Conservation (phyloP, 1,140 invertebrate species). For the Drosophila pallidifrons region DNA sequence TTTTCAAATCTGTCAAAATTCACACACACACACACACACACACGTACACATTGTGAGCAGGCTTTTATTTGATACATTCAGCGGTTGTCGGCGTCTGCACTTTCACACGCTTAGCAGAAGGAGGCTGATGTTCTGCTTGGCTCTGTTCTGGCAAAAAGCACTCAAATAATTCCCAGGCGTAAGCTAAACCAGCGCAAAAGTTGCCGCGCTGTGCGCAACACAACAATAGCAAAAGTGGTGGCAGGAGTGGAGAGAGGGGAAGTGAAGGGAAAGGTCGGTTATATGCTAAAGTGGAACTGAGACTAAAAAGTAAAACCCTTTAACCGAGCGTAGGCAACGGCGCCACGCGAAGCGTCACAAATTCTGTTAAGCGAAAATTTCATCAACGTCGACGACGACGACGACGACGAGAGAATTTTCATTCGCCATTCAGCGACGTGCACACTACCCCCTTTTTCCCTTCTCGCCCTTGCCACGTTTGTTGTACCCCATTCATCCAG, state of each 20-base stretch:
- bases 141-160: constrained; percentile 61
- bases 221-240: constrained; percentile 58
- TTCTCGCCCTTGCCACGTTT: not conserved
- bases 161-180: constrained; percentile 82
- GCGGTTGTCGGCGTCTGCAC: constrained; percentile 73
- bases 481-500: not conserved
- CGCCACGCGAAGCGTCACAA: constrained; percentile 74
- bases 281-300: constrained; percentile 48
- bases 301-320: constrained; percentile 78
- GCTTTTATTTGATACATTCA: constrained; percentile 60
- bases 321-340: constrained; percentile 73
- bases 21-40: constrained; percentile 47
- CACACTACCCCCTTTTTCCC: not conserved
- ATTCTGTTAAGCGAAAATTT: constrained; percentile 83
- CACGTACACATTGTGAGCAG: constrained; percentile 34
- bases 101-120: constrained; percentile 70
- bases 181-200: constrained; percentile 80
- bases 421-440: constrained; percentile 59
- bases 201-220: constrained; percentile 72
- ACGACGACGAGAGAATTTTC: constrained; percentile 66
- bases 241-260: not conserved
- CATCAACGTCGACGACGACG: constrained; percentile 61
- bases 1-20: constrained; percentile 82
- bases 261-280: not conserved
- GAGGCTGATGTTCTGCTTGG: constrained; percentile 3